A percentile compares a stretch with the other conserved stretches of the same genome.
Evolutionary conservation across 1,140 invertebrate genomes (phyloP).

Genomic region (Venustaconcha ellipsiformis): DNA sequence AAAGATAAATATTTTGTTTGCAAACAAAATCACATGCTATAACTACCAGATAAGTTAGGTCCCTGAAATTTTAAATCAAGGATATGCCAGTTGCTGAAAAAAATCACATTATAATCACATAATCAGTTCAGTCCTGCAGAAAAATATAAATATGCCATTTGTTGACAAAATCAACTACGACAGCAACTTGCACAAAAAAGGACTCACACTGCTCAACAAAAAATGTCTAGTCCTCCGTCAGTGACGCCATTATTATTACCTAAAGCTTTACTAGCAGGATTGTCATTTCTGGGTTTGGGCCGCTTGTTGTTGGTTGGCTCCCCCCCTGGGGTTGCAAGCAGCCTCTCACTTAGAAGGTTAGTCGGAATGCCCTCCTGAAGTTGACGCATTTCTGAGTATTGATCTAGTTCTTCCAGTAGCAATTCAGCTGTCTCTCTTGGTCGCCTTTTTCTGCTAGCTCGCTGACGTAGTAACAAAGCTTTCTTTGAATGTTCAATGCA

Average conservation of each 20-base stretch:
- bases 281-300: slow-evolving; percentile 22
- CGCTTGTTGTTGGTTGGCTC: slow-evolving; percentile 20
- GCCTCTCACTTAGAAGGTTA: slow-evolving; percentile 3
- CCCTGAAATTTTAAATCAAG: too few species aligned
- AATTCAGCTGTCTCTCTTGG: slow-evolving; percentile 75
- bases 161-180: too few species aligned
- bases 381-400: slow-evolving; percentile 20
- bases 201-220: not conserved
- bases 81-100: too few species aligned
- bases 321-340: slow-evolving; percentile 5
- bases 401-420: slow-evolving; percentile 69
- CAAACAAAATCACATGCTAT: too few species aligned
- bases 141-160: too few species aligned
- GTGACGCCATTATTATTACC: slow-evolving; percentile 32
- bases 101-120: too few species aligned
- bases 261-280: slow-evolving; percentile 52
- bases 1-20: too few species aligned
- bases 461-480: slow-evolving; percentile 73
- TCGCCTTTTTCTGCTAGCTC: slow-evolving; percentile 72
- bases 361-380: too few species aligned
- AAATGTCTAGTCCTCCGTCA: too few species aligned
- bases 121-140: too few species aligned
- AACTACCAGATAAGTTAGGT: too few species aligned
- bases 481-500: slow-evolving; percentile 77
- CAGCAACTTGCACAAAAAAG: too few species aligned